phyloP scores from a whole-genome alignment of 2,797 vertebrate genomes.

The Luscinia megarhynchos region DNA sequence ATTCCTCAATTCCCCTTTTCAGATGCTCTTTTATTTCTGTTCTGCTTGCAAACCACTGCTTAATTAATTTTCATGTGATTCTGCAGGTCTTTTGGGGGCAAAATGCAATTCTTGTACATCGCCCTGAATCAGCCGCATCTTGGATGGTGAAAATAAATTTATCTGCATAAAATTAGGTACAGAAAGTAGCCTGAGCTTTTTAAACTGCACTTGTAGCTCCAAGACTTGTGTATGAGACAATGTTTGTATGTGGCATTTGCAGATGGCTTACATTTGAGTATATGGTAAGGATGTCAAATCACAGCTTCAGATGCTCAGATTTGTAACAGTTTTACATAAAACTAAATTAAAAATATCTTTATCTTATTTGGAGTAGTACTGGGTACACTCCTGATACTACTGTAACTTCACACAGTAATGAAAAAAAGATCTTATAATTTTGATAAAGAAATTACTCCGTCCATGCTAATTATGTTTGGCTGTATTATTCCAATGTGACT shows the following conservation, averaged over 20 bases:
- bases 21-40: background rate
- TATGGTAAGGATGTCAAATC: background rate
- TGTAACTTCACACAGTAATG: background rate
- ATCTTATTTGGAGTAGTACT: background rate
- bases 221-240: background rate
- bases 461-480: background rate
- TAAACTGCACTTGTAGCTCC: background rate
- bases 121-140: background rate
- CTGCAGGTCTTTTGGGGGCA: background rate
- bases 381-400: background rate
- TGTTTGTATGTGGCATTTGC: background rate
- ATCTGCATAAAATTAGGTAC: background rate
- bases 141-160: background rate
- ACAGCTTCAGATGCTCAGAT: background rate
- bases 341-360: background rate
- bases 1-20: background rate
- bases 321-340: background rate
- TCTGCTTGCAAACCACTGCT: background rate
- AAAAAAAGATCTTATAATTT: background rate
- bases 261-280: background rate
- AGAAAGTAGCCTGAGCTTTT: background rate
- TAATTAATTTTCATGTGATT: background rate
- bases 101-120: background rate
- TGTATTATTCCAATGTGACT: accelerated
- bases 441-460: background rate